Conservation (phyloP, 2,888 invertebrate species). For the Tenodera sinensis region DNA sequence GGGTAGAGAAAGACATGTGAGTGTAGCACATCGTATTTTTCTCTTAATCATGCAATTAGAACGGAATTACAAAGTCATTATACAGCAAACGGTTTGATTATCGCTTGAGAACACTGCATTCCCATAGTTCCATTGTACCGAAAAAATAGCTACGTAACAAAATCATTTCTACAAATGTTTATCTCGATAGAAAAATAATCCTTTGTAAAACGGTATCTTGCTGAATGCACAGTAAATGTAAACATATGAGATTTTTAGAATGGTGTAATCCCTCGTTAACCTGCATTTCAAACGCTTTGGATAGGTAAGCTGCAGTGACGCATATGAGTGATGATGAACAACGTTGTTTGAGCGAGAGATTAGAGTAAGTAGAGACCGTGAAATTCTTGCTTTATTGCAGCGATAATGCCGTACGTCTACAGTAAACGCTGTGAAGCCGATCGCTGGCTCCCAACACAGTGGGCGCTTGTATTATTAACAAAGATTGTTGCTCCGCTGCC, state of each 20-base stretch:
- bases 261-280: background rate
- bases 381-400: background rate
- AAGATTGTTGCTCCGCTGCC: background rate
- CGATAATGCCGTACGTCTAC: background rate
- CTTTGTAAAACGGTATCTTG: too few relatives aligned
- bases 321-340: background rate
- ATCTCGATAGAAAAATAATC: too few relatives aligned
- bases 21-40: too few relatives aligned
- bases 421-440: background rate
- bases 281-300: background rate
- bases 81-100: too few relatives aligned
- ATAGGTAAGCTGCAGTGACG: background rate
- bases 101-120: too few relatives aligned
- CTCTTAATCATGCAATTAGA: too few relatives aligned
- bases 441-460: background rate
- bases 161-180: too few relatives aligned
- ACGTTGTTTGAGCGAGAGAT: background rate
- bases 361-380: background rate
- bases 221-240: too few relatives aligned
- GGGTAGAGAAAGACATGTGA: too few relatives aligned
- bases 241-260: background rate
- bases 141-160: too few relatives aligned
- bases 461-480: background rate
- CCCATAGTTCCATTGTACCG: too few relatives aligned
- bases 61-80: too few relatives aligned